Evolutionary conservation across 2,113 vertebrate species (phyloP).

Genomic region (Panthera leo): DNA sequence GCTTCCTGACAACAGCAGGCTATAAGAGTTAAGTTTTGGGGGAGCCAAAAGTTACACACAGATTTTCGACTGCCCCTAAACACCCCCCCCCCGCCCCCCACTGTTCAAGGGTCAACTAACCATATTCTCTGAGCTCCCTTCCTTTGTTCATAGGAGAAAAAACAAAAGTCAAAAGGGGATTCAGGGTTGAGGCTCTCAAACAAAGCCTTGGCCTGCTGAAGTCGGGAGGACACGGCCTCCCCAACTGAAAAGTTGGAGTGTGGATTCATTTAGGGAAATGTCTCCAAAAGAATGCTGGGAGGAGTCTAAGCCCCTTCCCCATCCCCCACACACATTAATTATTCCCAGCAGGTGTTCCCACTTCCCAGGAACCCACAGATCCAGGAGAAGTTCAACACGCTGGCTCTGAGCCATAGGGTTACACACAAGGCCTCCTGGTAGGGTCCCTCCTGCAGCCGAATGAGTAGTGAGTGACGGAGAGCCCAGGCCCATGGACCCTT

Average conservation of each 20-base stretch:
- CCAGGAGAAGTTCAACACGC: neutral
- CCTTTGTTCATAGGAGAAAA: neutral
- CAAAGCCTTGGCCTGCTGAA: neutral
- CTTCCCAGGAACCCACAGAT: slow-evolving; percentile 38
- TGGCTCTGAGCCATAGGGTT: slow-evolving; percentile 13
- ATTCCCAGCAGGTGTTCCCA: slow-evolving; percentile 41
- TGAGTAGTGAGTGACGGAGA: neutral
- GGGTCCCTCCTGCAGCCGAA: neutral
- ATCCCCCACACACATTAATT: neutral
- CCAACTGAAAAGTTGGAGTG: neutral
- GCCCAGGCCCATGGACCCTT: neutral
- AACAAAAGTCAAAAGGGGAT: neutral
- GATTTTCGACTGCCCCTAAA: neutral
- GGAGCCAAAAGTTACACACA: neutral
- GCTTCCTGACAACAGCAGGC: neutral
- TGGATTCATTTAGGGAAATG: slow-evolving; percentile 38
- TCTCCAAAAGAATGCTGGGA: slow-evolving; percentile 42
- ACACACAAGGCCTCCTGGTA: neutral
- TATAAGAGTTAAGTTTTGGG: neutral
- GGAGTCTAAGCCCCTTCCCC: slow-evolving; percentile 52
- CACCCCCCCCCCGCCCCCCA: neutral
- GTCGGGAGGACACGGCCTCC: neutral
- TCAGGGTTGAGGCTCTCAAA: neutral
- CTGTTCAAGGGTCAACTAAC: neutral
- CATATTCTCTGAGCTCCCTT: neutral